Percentiles rank a stretch among this genome's conserved stretches.
Evolutionary conservation across 2,797 vertebrate species (phyloP).

Genomic region (Xenopus petersii): DNA sequence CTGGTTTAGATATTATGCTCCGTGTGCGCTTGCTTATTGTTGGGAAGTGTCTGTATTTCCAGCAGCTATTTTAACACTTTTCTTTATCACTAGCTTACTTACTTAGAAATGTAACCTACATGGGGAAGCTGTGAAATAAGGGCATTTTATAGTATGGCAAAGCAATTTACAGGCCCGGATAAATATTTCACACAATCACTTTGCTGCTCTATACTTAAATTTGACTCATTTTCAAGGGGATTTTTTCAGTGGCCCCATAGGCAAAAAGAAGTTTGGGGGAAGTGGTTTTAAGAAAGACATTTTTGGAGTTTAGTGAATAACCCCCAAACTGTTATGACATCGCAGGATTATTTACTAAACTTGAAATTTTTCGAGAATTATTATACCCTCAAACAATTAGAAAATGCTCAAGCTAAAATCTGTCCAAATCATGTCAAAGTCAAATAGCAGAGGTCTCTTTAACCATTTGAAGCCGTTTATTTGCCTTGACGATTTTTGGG

Average conservation of each 20-base stretch:
- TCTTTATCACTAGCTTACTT: constrained; percentile 17
- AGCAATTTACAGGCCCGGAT: background rate
- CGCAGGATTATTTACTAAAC: too few species aligned
- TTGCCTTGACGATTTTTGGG: too few species aligned
- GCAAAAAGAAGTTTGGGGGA: too few species aligned
- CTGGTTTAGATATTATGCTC: constrained; percentile 39
- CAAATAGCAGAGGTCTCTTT: too few species aligned
- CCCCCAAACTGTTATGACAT: too few species aligned
- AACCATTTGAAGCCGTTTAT: too few species aligned
- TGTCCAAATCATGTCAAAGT: too few species aligned
- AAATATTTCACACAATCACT: constrained; percentile 14
- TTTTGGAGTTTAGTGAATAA: too few species aligned
- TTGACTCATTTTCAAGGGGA: constrained; percentile 11
- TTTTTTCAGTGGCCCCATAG: background rate
- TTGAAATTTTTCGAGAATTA: too few species aligned
- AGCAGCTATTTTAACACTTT: constrained; percentile 44
- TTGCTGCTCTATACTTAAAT: constrained; percentile 14
- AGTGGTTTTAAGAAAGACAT: too few species aligned
- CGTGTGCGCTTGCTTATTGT: constrained; percentile 25
- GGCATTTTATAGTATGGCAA: constrained; percentile 7
- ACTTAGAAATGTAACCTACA: constrained; percentile 31
- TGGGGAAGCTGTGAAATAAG: constrained; percentile 31
- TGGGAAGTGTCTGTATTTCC: constrained; percentile 39
- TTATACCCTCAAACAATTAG: too few species aligned
- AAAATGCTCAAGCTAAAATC: too few species aligned